A percentile compares a stretch with the other conserved stretches of the same genome.
These are phyloP conservation scores for Cynopterus brachyotis DNA, from an alignment of 2,113 vertebrate species.

Conservation along the genomic window DNA sequence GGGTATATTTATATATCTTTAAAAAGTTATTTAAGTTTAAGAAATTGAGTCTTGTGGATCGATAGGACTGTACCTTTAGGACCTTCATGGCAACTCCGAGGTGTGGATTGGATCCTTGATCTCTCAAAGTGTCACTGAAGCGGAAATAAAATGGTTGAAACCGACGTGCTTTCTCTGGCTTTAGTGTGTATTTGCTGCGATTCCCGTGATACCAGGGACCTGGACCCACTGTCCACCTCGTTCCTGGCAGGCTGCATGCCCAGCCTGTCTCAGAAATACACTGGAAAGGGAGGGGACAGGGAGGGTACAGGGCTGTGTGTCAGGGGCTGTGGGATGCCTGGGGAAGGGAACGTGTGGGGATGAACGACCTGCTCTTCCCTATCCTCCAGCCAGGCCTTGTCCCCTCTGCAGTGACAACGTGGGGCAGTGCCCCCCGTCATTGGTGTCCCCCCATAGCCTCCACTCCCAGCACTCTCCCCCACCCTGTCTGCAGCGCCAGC, in stretches of 20 bases:
- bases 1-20: neutral
- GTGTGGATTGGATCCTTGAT: neutral
- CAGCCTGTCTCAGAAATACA: neutral
- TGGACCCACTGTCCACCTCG: too few species aligned
- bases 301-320: neutral
- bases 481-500: too few species aligned
- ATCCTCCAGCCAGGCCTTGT: neutral
- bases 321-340: accelerated
- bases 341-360: accelerated
- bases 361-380: accelerated
- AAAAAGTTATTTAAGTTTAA: neutral
- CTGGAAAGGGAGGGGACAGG: accelerated
- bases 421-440: too few species aligned
- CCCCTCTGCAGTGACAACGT: accelerated
- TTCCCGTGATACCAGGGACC: too few species aligned
- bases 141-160: constrained; percentile 30
- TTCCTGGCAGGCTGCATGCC: neutral
- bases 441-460: neutral
- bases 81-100: neutral
- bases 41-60: neutral
- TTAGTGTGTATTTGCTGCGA: accelerated
- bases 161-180: neutral
- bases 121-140: neutral
- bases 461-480: too few species aligned
- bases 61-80: neutral